Base-by-base conservation (phyloP, 2,888 invertebrate genomes). In the Noctua janthina region DNA sequence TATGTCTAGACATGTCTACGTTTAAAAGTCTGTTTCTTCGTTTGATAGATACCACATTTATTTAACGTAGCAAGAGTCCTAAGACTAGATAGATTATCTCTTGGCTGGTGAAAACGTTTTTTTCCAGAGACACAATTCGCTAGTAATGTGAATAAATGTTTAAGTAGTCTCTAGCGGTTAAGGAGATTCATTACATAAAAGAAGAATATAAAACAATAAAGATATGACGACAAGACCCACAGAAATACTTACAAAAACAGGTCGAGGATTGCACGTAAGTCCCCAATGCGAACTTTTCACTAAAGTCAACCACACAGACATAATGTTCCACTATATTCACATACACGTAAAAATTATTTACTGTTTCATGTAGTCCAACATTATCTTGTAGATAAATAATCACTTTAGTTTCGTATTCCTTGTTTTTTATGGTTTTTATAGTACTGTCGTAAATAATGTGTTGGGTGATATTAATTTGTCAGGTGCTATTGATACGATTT, bases 271-370 rank as follows among this genome's bases (percentile, higher is more conserved):
- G 92, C 96, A 97, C 87, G 89, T 93, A 76, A 95, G 95, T 87
- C 96, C 94, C 97, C 97, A 96, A 78, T 95, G 94, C 56, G 96
- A 95, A 88, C 95, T 95, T 87, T 97, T 97, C 88, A 97, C 96
- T 59, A 97, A 95, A 51, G 97, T 97, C 86, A 97, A 94, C 97
- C 97, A 97, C 91, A 97, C 96, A 87, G 97, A 97, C 97, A 97
- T 97, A 93, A 88, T 79, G 64, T 71, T 43, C 43, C 82, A 80
- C 69, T 81, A 67, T 79, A 56, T 83, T 62, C 59, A 72, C 39
- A 35, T 13, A 66, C 17, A 85, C 67, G 13, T 43, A n/a, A 20
- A 84, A 51, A 46, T 56, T 49, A 79, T 71, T 64, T 66, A 86
- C 76, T 74, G 73, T 73, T 88, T 85, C 29, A 62, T 73, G 23